These are phyloP conservation scores for Miltochrista miniata DNA, from an alignment of 2,888 invertebrate species.

Conservation along the genomic window DNA sequence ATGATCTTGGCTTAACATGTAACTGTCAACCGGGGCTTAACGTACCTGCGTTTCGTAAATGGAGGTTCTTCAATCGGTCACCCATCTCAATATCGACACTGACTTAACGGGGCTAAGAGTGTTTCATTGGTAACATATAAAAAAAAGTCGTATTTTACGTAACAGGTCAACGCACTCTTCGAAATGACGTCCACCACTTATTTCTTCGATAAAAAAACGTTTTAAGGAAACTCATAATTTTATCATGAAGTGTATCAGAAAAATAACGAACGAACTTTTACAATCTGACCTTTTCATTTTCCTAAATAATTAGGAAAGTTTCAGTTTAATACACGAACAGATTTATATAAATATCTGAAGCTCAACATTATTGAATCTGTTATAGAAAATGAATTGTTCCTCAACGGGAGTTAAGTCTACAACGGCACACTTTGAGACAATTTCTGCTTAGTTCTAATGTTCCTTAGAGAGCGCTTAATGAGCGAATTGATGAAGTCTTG, in stretches of 20 bases:
- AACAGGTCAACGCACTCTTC: too few relatives aligned
- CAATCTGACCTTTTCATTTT: slow-evolving; percentile 5
- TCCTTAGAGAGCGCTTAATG: background rate
- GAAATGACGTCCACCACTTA: too few relatives aligned
- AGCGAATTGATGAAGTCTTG: background rate
- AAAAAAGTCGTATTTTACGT: too few relatives aligned
- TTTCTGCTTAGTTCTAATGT: slow-evolving; percentile 1
- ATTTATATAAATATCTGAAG: slow-evolving; percentile 4
- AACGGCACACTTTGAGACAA: background rate
- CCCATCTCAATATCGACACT: too few relatives aligned
- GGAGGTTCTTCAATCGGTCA: too few relatives aligned
- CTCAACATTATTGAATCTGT: slow-evolving; percentile 4
- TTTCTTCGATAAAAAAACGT: too few relatives aligned
- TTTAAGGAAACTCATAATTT: background rate
- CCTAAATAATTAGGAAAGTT: slow-evolving; percentile 8
- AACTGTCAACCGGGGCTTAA: too few relatives aligned
- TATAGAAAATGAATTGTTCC: slow-evolving; percentile 9
- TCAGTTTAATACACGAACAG: background rate
- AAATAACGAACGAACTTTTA: background rate
- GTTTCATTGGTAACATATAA: too few relatives aligned
- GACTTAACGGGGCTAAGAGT: too few relatives aligned
- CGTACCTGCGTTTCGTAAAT: too few relatives aligned
- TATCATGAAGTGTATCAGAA: background rate
- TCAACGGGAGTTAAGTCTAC: background rate
- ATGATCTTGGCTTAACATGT: too few relatives aligned